Evolutionary conservation across 2,888 invertebrate genomes (phyloP), one percentile per base, ranked within the genome.

Genomic region (Dryobota labecula): DNA sequence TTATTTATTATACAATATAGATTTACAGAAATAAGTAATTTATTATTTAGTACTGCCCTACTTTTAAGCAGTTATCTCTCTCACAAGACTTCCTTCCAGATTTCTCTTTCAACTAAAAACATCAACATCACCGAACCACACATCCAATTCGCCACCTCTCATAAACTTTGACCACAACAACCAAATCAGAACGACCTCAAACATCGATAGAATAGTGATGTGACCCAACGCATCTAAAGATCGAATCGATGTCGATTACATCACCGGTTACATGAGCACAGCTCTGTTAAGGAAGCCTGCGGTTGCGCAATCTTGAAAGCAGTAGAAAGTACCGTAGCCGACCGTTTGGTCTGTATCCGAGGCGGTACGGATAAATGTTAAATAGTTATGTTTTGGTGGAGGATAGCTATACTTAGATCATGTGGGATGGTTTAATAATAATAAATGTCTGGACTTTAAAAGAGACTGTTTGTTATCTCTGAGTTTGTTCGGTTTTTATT

Each of bases 241-340:
- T 76, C 65, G 63, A 62, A 76, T 76, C 73, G 83, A 72, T 65
- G 77, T 43, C 80, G 76, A 58, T 85, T 85, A 74, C 82, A 78
- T 84, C 86, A 85, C 33, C 61, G 24, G 71, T 86, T 86, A 86
- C 86, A 83, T 84, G 76, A 84, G 56, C 77, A 43, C 54, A 36
- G 64, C 61, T 83, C 78, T 82, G 83, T 77, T 78, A 86, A 84
- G 84, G 85, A 86, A 86, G 70, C 70, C 76, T 53, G 18, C 6
- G 62, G 45, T 86, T 85, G 64, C 79, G 80, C 61, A 86, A 86
- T 56, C 73, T 78, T 73, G 85, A 86, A 86, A 86, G 85, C 74
- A 49, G 72, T 82, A 84, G 84, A 85, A 82, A 82, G 80, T 76
- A 73, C 58, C n/a, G 53, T 33, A 13, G 51, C 51, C 45, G 57